Conservation (phyloP, 2,113 vertebrate genomes). For the Puffinus mauretanicus region DNA sequence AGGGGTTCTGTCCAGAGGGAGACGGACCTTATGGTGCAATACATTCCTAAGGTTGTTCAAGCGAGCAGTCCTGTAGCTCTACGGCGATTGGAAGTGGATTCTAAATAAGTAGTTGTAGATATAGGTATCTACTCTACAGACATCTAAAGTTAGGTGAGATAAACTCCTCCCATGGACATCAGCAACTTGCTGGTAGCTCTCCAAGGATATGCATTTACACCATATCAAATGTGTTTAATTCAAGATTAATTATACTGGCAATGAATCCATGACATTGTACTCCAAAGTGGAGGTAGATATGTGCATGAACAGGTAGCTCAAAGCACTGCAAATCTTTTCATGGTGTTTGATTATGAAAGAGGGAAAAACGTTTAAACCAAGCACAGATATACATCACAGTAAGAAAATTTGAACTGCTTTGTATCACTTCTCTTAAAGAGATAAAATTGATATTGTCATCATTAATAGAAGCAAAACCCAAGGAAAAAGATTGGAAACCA, state of each 20-base stretch:
- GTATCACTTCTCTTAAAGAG: not conserved
- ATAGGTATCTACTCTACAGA: not conserved
- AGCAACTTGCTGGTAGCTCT: not conserved
- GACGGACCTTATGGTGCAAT: not conserved
- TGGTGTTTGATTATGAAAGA: not conserved
- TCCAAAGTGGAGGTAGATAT: not conserved
- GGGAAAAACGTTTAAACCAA: not conserved
- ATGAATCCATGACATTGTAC: not conserved
- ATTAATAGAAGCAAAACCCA: constrained; percentile 23
- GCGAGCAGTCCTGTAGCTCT: not conserved
- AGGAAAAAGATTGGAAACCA: constrained; percentile 40
- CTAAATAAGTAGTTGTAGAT: not conserved
- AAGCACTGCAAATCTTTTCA: not conserved
- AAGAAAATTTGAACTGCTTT: constrained; percentile 25
- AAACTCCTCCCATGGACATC: not conserved
- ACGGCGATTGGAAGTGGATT: rapidly evolving
- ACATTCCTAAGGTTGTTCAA: not conserved
- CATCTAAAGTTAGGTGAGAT: not conserved
- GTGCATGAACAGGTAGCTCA: not conserved
- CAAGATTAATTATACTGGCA: not conserved
- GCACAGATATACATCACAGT: not conserved
- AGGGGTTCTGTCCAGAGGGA: not conserved
- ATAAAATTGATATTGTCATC: constrained; percentile 33
- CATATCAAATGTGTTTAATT: not conserved
- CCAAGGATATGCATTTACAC: not conserved